These are phyloP conservation scores for Tringa solitaria DNA, from an alignment of 2,113 vertebrate species.

Conservation along the genomic window DNA sequence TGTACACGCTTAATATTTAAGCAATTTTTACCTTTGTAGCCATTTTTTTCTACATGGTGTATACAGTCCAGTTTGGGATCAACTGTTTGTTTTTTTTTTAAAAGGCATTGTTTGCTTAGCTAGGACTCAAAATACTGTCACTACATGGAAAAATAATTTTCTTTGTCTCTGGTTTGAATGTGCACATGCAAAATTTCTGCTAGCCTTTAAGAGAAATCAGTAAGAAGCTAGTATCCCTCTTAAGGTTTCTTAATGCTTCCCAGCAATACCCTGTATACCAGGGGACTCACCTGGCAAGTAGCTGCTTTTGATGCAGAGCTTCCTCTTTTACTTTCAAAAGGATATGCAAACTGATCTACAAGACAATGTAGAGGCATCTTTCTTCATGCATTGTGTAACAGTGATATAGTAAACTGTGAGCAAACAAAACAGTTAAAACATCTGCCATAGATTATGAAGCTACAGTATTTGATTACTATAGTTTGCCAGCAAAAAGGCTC, in stretches of 20 bases:
- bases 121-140: not conserved
- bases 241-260: not conserved
- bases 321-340: not conserved
- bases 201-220: not conserved
- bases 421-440: not conserved
- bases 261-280: not conserved
- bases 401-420: not conserved
- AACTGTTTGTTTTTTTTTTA: not conserved
- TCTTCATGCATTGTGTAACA: not conserved
- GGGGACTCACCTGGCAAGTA: not conserved
- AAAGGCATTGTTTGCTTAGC: not conserved
- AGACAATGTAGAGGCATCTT: not conserved
- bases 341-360: not conserved
- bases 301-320: not conserved
- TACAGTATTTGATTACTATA: not conserved
- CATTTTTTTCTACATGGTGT: not conserved
- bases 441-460: not conserved
- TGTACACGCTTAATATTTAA: not conserved
- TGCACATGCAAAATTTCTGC: not conserved
- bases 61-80: not conserved
- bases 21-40: not conserved
- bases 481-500: not conserved
- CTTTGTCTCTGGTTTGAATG: not conserved
- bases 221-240: not conserved
- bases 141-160: not conserved